These are phyloP conservation scores for Macquaria australasica DNA, from an alignment of 2,113 vertebrate species.

Conservation along the genomic window DNA sequence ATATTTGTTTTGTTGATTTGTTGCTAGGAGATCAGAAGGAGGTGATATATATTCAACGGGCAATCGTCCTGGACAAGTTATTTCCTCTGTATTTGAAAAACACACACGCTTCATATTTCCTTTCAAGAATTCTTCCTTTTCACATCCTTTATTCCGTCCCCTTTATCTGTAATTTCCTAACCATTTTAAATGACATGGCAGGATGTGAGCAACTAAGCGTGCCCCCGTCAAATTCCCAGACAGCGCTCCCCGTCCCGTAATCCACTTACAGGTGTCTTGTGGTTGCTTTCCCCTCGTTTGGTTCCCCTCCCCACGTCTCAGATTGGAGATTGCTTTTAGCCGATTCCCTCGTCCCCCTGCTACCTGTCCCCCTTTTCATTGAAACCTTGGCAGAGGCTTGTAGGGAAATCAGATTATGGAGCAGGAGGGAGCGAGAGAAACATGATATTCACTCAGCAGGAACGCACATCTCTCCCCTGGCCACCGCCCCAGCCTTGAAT, in stretches of 20 bases:
- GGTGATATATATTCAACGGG: slow-evolving; percentile 32
- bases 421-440: slow-evolving; percentile 65
- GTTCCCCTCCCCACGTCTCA: slow-evolving; percentile 33
- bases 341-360: slow-evolving; percentile 29
- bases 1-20: slow-evolving; percentile 64
- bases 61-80: slow-evolving; percentile 35
- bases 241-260: slow-evolving; percentile 59
- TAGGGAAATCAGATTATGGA: slow-evolving; percentile 75
- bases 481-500: slow-evolving; percentile 56
- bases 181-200: slow-evolving; percentile 51
- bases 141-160: slow-evolving; percentile 19
- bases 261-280: slow-evolving; percentile 79
- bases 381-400: slow-evolving; percentile 67
- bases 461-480: slow-evolving; percentile 53
- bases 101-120: slow-evolving; percentile 44
- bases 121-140: slow-evolving; percentile 34
- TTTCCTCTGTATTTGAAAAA: slow-evolving; percentile 55
- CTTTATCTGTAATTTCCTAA: slow-evolving; percentile 58
- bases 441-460: slow-evolving; percentile 72
- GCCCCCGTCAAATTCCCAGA: slow-evolving; percentile 67
- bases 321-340: slow-evolving; percentile 72
- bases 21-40: slow-evolving; percentile 65
- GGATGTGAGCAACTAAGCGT: slow-evolving; percentile 38
- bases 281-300: slow-evolving; percentile 44
- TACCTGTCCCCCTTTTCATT: slow-evolving; percentile 73